Evolutionary conservation across 2,797 vertebrate species (phyloP), one percentile per base, ranked within the genome.

Genomic region (Myotis vivesi): DNA sequence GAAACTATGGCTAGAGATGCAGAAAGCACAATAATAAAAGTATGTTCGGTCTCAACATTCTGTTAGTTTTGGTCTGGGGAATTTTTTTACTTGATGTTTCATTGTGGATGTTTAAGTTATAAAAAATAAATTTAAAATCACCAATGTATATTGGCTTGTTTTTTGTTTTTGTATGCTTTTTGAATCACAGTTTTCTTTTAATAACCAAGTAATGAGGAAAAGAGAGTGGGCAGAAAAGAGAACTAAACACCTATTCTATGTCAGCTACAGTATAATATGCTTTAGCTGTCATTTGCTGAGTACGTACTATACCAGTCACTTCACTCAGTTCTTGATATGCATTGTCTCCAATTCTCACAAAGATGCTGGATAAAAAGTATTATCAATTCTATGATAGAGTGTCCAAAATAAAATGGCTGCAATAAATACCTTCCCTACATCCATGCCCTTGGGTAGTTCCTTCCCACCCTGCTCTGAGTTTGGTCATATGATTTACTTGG

Each of bases 221-320:
- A n/a, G 17, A 94, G 2, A 89, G 41, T 46, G n/a, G 38, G 2
- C 41, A 94, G 33, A 96, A 95, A 94, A 86, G 64, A 90, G 36
- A 95, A 76, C 19, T 64, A 80, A 57, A 36, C 23, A 62, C n/a
- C 16, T 80, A 68, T 20, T 73, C 4, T 57, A 76, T 57, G 28
- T 89, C 22, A 76, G 20, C 25, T 33, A 93, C 13, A 83, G 41
- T 87, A 66, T 51, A 66, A 82, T 68, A 46, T 38, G 23, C 6
- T 90, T 92, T 57, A 86, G 15, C 23, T 75, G 33, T 92, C n/a
- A 69, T 59, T 88, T 94, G 16, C 22, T 79, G 38, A 84, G 12
- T 16, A 76, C 10, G 46, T 81, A 81, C 17, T 83, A 72, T 84
- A 49, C 19, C 28, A 57, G 9, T 82, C 69, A 86, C 30, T 89